These are phyloP conservation scores for Mnemiopsis leidyi DNA, from an alignment of 37 sponge, comb jelly and placozoan genomes.

Conservation along the genomic window DNA sequence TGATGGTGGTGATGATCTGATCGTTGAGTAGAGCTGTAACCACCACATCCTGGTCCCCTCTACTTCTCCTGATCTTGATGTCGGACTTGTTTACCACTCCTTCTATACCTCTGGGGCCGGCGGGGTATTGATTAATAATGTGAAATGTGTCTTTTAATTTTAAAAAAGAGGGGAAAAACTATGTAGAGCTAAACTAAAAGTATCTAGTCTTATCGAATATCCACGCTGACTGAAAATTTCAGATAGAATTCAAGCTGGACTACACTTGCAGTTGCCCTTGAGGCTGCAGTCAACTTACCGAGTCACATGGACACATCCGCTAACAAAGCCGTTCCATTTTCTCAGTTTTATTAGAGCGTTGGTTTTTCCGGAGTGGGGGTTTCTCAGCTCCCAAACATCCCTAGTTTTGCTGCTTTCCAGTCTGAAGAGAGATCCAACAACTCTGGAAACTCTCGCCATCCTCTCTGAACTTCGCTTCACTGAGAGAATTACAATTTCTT, in stretches of 20 bases:
- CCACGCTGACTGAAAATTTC: too few species aligned
- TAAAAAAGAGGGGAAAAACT: neutral
- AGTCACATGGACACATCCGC: neutral
- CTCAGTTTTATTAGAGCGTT: neutral
- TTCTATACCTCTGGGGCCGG: neutral
- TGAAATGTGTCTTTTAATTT: too few species aligned
- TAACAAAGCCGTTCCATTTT: neutral
- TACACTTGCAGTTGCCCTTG: too few species aligned
- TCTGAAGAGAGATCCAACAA: neutral
- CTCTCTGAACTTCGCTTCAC: neutral
- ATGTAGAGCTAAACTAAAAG: neutral
- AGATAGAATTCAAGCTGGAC: too few species aligned
- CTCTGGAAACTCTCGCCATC: neutral
- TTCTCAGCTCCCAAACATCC: neutral
- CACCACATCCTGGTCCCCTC: neutral
- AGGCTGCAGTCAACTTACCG: too few species aligned
- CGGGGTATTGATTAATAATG: neutral
- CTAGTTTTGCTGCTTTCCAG: neutral
- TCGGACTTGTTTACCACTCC: neutral
- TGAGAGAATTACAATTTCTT: too few species aligned
- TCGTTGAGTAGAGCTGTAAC: conserved; percentile 3
- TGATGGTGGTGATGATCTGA: conserved; percentile 44
- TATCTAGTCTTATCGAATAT: neutral
- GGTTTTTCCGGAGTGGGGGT: conserved; percentile 12
- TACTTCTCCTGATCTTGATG: neutral